phyloP scores from a whole-genome alignment of 2,113 vertebrate species.

The Oreochromis spilurus region DNA sequence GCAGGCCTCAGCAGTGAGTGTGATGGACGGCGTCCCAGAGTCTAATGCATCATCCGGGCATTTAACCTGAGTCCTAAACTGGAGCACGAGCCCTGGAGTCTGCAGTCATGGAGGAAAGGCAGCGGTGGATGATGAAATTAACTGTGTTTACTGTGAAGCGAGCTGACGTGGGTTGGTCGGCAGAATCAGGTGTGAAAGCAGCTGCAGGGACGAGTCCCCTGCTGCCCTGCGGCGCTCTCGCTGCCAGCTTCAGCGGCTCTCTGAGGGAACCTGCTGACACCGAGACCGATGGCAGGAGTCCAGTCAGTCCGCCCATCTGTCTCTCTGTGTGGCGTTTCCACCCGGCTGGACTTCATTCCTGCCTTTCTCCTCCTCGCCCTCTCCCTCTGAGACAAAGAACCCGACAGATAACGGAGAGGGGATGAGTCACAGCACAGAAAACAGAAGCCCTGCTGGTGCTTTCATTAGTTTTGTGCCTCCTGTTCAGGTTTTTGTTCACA shows the following conservation, averaged over 20 bases:
- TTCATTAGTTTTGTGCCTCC: neutral
- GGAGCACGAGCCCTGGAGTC: neutral
- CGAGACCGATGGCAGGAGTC: neutral
- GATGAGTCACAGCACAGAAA: neutral
- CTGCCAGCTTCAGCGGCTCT: neutral
- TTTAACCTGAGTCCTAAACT: neutral
- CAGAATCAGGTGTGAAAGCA: neutral
- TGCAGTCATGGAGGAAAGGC: neutral
- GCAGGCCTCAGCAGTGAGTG: neutral
- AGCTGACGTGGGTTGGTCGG: neutral
- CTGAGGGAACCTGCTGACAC: conserved; percentile 1
- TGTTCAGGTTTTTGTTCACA: neutral
- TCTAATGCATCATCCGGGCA: neutral
- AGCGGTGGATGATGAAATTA: neutral
- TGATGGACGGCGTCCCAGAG: neutral
- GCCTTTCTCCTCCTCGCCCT: neutral
- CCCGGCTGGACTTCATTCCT: neutral
- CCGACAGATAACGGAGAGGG: neutral
- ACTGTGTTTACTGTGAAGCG: neutral
- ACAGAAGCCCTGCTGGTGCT: neutral
- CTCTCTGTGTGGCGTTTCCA: neutral
- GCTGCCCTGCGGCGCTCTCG: neutral
- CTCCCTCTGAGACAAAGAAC: neutral
- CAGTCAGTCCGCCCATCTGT: neutral
- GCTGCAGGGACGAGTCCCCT: neutral